Evolutionary conservation across 2,113 vertebrate species (phyloP).

Genomic region (Oxyruncus cristatus): DNA sequence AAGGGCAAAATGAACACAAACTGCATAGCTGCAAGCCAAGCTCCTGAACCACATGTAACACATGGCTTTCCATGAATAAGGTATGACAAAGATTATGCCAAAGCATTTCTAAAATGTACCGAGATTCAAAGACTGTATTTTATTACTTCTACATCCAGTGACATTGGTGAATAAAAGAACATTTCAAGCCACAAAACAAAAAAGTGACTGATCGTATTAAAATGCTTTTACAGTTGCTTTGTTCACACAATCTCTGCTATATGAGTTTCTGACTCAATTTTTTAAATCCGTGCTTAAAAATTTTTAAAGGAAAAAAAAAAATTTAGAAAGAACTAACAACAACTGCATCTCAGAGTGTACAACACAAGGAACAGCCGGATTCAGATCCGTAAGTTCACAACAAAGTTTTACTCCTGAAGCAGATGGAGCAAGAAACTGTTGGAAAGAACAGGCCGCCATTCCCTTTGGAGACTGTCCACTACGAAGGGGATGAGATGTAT

Average conservation of each 20-base stretch:
- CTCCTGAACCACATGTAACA: not conserved
- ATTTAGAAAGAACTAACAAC: not conserved
- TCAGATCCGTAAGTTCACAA: not conserved
- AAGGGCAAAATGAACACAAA: constrained; percentile 20
- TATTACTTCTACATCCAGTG: not conserved
- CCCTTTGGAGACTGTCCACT: not conserved
- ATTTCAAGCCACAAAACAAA: not conserved
- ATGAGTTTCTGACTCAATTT: not conserved
- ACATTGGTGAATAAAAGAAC: not conserved
- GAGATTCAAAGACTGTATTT: not conserved
- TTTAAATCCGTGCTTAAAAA: not conserved
- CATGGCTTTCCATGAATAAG: not conserved
- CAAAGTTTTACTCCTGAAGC: not conserved
- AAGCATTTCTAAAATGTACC: not conserved
- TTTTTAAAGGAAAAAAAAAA: not conserved
- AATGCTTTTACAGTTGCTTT: not conserved
- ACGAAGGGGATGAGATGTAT: not conserved
- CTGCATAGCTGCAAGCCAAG: not conserved
- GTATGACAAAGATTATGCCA: not conserved
- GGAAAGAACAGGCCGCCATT: not conserved
- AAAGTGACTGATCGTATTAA: not conserved
- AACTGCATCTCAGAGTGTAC: not conserved
- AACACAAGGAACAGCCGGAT: not conserved
- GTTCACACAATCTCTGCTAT: not conserved
- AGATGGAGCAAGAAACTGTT: not conserved